Evolutionary conservation across 2,113 vertebrate species (phyloP).

Genomic region (Pimephales promelas): DNA sequence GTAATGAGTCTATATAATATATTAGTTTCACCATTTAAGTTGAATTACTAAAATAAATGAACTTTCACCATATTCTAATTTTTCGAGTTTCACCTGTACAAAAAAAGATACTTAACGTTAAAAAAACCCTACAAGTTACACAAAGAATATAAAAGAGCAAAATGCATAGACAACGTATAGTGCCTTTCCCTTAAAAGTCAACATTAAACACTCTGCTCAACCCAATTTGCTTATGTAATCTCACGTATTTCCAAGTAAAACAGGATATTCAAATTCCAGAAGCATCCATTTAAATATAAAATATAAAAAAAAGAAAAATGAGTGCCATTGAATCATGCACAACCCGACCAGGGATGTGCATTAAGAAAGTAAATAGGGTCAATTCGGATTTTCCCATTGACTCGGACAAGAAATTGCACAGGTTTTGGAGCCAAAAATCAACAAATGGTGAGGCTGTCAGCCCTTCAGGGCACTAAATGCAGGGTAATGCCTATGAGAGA

Average conservation of each 20-base stretch:
- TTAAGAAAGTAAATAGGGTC: constrained; percentile 20
- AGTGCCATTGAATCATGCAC: background rate
- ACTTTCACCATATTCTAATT: too few species aligned
- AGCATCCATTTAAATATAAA: too few species aligned
- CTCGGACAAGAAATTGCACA: constrained; percentile 10
- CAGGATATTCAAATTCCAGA: background rate
- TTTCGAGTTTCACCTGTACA: too few species aligned
- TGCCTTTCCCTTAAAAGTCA: background rate
- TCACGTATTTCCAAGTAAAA: background rate
- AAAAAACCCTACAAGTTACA: too few species aligned
- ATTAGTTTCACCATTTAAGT: too few species aligned
- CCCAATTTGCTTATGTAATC: background rate
- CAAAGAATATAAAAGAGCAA: background rate
- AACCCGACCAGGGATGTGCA: background rate
- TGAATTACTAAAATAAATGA: too few species aligned
- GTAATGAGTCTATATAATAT: too few species aligned
- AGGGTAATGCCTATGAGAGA: constrained; percentile 53
- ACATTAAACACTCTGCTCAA: background rate
- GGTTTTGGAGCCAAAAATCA: constrained; percentile 18
- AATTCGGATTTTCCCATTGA: constrained; percentile 6
- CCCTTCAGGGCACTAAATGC: constrained; percentile 40
- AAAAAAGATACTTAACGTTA: too few species aligned
- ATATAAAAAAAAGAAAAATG: too few species aligned
- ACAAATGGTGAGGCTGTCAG: constrained; percentile 40
- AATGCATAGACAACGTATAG: background rate